Evolutionary conservation across 2,113 vertebrate species (phyloP).

Genomic region (Lynx canadensis): DNA sequence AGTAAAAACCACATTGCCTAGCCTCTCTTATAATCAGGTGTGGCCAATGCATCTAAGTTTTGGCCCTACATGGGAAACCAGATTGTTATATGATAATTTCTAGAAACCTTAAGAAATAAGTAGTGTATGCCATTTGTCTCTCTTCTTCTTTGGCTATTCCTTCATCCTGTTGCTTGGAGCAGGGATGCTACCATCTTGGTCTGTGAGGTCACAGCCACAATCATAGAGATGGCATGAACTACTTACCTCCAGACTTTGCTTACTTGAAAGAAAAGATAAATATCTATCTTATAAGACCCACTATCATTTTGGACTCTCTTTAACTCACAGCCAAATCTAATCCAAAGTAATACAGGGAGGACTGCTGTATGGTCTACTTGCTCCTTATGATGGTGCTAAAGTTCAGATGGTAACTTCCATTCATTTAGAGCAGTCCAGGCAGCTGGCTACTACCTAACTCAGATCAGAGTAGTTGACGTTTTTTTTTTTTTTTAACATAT

Average conservation of each 20-base stretch:
- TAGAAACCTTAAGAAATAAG: slow-evolving; percentile 25
- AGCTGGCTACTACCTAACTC: neutral
- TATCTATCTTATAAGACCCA: neutral
- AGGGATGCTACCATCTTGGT: neutral
- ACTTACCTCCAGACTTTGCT: neutral
- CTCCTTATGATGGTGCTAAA: neutral
- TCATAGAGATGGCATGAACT: neutral
- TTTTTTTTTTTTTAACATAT: no score
- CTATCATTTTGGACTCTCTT: neutral
- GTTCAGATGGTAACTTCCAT: neutral
- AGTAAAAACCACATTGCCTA: neutral
- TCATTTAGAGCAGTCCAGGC: neutral
- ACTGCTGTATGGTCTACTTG: neutral
- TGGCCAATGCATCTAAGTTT: neutral
- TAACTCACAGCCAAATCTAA: neutral
- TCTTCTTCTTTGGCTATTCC: neutral
- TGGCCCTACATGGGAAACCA: neutral
- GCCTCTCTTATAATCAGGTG: neutral
- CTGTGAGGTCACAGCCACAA: neutral
- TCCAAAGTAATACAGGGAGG: neutral
- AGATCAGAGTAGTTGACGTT: neutral
- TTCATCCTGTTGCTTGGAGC: neutral
- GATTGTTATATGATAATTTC: neutral
- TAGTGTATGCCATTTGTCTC: neutral
- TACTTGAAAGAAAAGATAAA: neutral